Conservation (phyloP, 1,140 invertebrate genomes). For the Argopecten irradians region DNA sequence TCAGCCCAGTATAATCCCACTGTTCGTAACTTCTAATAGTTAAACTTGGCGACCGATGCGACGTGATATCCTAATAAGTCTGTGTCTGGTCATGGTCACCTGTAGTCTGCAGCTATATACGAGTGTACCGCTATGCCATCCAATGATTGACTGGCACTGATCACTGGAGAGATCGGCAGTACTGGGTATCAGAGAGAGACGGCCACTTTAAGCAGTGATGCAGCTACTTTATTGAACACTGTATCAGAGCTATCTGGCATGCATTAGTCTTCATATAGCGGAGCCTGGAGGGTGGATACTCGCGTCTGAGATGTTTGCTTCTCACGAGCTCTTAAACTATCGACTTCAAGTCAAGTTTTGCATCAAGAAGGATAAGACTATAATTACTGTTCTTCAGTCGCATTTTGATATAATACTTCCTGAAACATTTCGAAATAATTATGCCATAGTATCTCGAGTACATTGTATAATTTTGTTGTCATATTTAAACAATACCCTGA, state of each 20-base stretch:
- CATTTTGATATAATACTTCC: too few relatives aligned
- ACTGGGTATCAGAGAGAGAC: neutral
- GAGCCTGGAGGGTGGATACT: neutral
- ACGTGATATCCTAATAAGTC: neutral
- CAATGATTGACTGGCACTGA: neutral
- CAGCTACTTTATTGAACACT: neutral
- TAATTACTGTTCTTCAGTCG: too few relatives aligned
- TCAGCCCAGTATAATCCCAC: too few relatives aligned
- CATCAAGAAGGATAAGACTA: too few relatives aligned
- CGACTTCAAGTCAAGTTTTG: too few relatives aligned
- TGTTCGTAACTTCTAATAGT: too few relatives aligned
- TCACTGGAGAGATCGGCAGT: neutral
- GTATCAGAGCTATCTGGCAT: neutral
- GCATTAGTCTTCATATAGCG: neutral
- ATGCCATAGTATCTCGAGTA: too few relatives aligned
- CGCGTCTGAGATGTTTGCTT: neutral
- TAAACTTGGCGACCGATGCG: neutral
- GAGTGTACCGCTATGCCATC: neutral
- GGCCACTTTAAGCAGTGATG: neutral
- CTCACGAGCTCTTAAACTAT: neutral
- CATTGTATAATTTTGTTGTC: neutral
- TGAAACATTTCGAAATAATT: too few relatives aligned
- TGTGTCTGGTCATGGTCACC: neutral
- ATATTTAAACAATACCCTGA: too few relatives aligned
- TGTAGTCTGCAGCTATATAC: neutral